These are phyloP conservation scores for Calliopsis andreniformis DNA, from an alignment of 1,140 invertebrate genomes.

Conservation along the genomic window DNA sequence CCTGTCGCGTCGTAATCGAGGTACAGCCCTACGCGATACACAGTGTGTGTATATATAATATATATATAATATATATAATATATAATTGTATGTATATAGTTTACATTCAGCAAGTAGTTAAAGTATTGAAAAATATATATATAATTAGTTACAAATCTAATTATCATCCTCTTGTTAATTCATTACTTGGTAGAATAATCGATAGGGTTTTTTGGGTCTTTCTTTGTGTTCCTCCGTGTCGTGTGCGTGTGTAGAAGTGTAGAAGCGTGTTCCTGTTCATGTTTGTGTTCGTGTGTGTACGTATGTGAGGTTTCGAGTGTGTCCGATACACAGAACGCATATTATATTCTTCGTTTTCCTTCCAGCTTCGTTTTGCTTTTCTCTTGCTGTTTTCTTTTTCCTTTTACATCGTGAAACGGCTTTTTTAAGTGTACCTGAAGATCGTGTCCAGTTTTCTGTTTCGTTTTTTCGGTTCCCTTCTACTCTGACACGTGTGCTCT, in stretches of 20 bases:
- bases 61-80: conserved; percentile 63
- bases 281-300: conserved; percentile 16
- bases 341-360: conserved; percentile 45
- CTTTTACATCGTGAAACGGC: conserved; percentile 35
- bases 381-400: conserved; percentile 3
- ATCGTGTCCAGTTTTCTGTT: conserved; percentile 16
- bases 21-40: conserved; percentile 46
- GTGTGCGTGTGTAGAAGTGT: conserved; percentile 6
- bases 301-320: conserved; percentile 26
- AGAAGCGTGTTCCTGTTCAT: neutral
- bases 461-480: conserved; percentile 1
- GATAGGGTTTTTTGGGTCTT: conserved; percentile 66
- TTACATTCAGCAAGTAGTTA: conserved; percentile 80
- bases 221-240: conserved; percentile 41
- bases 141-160: conserved; percentile 81
- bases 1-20: conserved; percentile 29
- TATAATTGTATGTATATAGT: conserved; percentile 73
- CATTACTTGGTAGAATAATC: conserved; percentile 74
- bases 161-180: conserved; percentile 76
- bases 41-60: conserved; percentile 61
- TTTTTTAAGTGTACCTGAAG: conserved; percentile 38
- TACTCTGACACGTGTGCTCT: conserved; percentile 33
- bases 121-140: conserved; percentile 81
- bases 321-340: conserved; percentile 51
- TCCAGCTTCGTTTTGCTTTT: conserved; percentile 41